These are phyloP conservation scores for Lota lota DNA, from an alignment of 2,113 vertebrate species.

Conservation along the genomic window DNA sequence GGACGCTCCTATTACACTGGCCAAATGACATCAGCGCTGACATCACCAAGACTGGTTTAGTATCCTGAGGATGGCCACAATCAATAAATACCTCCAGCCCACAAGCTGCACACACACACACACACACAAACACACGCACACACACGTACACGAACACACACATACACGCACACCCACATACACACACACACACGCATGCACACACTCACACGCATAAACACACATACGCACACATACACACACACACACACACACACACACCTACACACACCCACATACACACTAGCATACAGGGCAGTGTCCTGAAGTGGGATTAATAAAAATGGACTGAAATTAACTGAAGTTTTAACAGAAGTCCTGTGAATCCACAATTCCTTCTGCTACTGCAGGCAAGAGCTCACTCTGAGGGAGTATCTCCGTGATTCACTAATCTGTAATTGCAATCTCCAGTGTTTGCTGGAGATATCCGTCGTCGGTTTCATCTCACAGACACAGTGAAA, in stretches of 20 bases:
- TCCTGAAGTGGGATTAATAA: slow-evolving; percentile 43
- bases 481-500: slow-evolving; percentile 46
- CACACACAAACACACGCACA: slow-evolving; percentile 15
- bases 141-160: not conserved
- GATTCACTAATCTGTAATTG: slow-evolving; percentile 63
- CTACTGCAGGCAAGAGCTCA: slow-evolving; percentile 3
- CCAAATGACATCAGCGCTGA: slow-evolving; percentile 70
- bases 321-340: slow-evolving; percentile 34
- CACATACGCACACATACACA: not conserved
- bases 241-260: slow-evolving; percentile 12
- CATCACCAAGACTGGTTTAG: slow-evolving; percentile 61
- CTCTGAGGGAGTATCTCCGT: slow-evolving; percentile 16
- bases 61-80: slow-evolving; percentile 56
- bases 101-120: slow-evolving; percentile 29
- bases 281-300: not conserved
- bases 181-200: slow-evolving; percentile 1
- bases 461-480: slow-evolving; percentile 60
- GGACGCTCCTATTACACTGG: slow-evolving; percentile 63
- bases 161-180: not conserved
- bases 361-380: not conserved
- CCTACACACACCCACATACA: not conserved
- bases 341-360: slow-evolving; percentile 34
- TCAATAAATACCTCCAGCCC: slow-evolving; percentile 51
- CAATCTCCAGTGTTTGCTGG: slow-evolving; percentile 50
- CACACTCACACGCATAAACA: not conserved